Conservation (phyloP, 2,113 vertebrate genomes). For the Protomyctophum bolini region DNA sequence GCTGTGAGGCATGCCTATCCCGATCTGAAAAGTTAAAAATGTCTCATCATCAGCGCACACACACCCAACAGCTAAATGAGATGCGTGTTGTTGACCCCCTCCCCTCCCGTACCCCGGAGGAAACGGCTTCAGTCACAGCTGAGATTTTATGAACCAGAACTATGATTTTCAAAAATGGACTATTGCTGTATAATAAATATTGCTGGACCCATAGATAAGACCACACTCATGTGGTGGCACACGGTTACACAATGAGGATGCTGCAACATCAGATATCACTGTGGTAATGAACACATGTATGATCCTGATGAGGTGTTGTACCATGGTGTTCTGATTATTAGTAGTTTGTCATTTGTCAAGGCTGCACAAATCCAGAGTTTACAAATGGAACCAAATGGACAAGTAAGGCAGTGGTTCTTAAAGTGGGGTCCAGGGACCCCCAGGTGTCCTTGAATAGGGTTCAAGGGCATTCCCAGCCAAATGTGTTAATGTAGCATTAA, state of each 20-base stretch:
- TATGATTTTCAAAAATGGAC: conserved; percentile 54
- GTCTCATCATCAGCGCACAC: too few species aligned
- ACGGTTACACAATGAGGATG: conserved; percentile 44
- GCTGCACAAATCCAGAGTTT: conserved; percentile 19
- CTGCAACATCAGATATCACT: conserved; percentile 32
- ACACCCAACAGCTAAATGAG: too few species aligned
- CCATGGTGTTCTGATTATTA: conserved; percentile 28
- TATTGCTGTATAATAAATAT: conserved; percentile 79
- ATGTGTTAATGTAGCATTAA: too few species aligned
- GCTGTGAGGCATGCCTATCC: too few species aligned
- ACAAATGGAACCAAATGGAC: too few species aligned
- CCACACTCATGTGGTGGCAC: conserved; percentile 57
- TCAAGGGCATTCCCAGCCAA: too few species aligned
- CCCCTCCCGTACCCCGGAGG: not conserved
- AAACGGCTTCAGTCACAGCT: conserved; percentile 52
- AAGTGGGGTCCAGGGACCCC: too few species aligned
- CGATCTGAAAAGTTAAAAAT: too few species aligned
- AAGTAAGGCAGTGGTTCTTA: too few species aligned
- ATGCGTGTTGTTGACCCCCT: conserved; percentile 32
- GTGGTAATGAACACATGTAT: conserved; percentile 42
- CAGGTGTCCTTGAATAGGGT: too few species aligned
- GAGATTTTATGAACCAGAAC: conserved; percentile 50
- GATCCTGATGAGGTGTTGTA: conserved; percentile 29
- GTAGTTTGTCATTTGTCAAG: conserved; percentile 32
- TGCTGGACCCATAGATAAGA: conserved; percentile 64